Evolutionary conservation across 2,113 vertebrate genomes (phyloP), one percentile per base, ranked within the genome.

Genomic region (Setophaga kirtlandii): DNA sequence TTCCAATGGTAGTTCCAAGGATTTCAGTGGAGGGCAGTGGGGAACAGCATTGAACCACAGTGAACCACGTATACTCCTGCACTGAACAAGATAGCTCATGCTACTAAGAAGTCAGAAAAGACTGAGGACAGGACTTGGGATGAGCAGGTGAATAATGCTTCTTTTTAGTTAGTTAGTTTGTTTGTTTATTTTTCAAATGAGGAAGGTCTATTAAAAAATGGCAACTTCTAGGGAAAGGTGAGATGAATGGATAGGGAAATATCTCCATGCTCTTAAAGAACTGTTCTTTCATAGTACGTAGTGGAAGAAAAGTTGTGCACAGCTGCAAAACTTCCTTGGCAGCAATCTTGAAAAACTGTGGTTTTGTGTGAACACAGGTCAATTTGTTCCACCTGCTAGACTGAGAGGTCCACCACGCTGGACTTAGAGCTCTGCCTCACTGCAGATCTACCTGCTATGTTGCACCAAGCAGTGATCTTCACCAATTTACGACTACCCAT

Each of bases 31-130:
- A 10, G 20, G 8, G 44, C 4, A 17, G 8, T 20, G 17, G 11
- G 3, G 8, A 69, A 24, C 7, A 74, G 25, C 17, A 23, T 0
- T 42, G 39, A 76, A 75, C 4, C 1, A 2, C 18, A 3, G 4
- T 50, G 49, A 50, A 25, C 47, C 23, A 49, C 30, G 35, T 11
- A 12, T 8, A 21, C 1, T 35, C 7, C 42, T 52, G 42, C n/a
- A 63, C 47, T 49, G 47, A 24, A 49, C 33, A 58, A 55, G 39
- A 35, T 2, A 59, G 10, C 2, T 82, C 5, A 1, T 24, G 15
- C 37, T 42, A 12, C 30, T 31, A 70, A 64, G 24, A 70, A 64
- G 21, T 1, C 3, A 77, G 25, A 70, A 65, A 52, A 74, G 31
- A 81, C 12, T 27, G 27, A 73, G 44, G 18, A 56, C 12, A 39